Evolutionary conservation across 2,113 vertebrate genomes (phyloP).

Genomic region (Lontra canadensis): DNA sequence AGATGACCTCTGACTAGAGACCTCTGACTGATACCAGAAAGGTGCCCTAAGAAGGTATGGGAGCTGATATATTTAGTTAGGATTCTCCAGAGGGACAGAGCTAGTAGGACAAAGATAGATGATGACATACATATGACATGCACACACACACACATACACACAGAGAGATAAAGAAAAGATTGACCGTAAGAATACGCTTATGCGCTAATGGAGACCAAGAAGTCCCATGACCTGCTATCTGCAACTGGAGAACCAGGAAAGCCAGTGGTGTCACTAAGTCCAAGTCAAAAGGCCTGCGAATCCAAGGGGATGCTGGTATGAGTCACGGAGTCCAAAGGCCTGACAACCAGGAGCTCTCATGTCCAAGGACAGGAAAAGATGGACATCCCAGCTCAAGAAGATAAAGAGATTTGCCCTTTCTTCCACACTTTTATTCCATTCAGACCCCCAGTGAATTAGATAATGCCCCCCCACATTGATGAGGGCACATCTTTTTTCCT

Average conservation of each 20-base stretch:
- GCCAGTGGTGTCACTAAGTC: background rate
- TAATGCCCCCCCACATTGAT: background rate
- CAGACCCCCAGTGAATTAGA: background rate
- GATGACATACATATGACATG: background rate
- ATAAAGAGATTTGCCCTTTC: background rate
- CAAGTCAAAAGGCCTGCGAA: background rate
- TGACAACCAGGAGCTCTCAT: background rate
- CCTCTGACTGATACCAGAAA: background rate
- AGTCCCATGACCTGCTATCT: background rate
- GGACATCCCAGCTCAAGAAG: background rate
- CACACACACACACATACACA: background rate
- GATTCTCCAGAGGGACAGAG: background rate
- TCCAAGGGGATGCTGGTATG: background rate
- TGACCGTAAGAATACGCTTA: background rate
- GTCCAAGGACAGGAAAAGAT: background rate
- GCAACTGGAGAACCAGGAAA: background rate
- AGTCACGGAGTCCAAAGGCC: background rate
- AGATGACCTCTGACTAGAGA: background rate
- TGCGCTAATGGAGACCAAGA: background rate
- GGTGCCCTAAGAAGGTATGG: background rate
- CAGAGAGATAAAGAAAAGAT: background rate
- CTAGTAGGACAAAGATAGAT: background rate
- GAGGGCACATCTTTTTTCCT: background rate
- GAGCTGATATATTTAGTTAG: background rate
- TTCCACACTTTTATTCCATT: background rate